Percentiles rank a stretch among this genome's conserved stretches.
Evolutionary conservation across 2,113 vertebrate genomes (phyloP).

Genomic region (Myotis yumanensis): DNA sequence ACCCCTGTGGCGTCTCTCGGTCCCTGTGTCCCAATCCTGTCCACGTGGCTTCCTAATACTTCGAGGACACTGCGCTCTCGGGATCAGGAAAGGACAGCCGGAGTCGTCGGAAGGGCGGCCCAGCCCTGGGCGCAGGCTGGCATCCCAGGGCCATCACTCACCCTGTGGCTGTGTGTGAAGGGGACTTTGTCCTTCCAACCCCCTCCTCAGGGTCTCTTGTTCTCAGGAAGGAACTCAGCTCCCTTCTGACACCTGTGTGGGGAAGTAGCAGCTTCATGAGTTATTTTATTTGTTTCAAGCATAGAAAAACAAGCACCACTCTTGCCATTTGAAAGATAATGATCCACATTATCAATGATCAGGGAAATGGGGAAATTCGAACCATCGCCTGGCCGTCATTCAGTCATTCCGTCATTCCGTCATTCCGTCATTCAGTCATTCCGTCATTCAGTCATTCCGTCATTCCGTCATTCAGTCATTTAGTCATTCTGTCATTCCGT

Average conservation of each 20-base stretch:
- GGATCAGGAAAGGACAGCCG: not conserved
- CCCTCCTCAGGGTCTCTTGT: not conserved
- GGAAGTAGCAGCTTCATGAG: not conserved
- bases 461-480: no score
- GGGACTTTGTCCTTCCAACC: not conserved
- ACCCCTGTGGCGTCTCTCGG: not conserved
- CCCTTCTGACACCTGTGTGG: not conserved
- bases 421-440: no score
- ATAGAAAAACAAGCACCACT: not conserved
- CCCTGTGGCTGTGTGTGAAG: not conserved
- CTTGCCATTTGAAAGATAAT: not conserved
- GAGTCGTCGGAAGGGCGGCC: fast-evolving
- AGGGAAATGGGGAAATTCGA: not conserved
- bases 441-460: not conserved
- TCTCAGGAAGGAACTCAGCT: not conserved
- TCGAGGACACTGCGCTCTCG: fast-evolving
- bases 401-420: no score
- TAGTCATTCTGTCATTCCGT: no score
- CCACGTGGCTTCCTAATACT: not conserved
- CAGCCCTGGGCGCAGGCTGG: not conserved
- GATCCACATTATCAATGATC: not conserved
- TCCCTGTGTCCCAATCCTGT: not conserved
- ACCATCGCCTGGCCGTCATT: not conserved
- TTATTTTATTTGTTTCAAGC: not conserved
- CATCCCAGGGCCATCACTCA: not conserved